A percentile compares a stretch with the other conserved stretches of the same genome.
Conservation (phyloP, 2,888 invertebrate genomes). For the Callinectes sapidus region DNA sequence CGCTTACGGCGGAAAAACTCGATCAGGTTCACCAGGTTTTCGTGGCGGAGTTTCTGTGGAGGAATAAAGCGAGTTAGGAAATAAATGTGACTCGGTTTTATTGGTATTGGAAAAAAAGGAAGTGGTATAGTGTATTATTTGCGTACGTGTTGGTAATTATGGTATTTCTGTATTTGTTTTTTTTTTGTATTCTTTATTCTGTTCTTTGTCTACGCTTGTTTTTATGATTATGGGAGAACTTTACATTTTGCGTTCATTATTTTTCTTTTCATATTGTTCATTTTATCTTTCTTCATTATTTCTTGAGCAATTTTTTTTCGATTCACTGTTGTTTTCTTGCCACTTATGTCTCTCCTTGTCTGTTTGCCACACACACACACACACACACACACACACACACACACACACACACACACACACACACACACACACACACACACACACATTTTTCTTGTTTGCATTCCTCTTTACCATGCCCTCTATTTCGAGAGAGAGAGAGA, state of each 20-base stretch:
- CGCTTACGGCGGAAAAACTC: slow-evolving; percentile 91
- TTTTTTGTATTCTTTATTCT: not conserved
- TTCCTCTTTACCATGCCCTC: too few relatives aligned
- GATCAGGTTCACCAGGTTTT: slow-evolving; percentile 90
- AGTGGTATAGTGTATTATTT: not conserved
- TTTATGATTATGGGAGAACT: not conserved
- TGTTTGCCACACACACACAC: not conserved
- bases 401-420: slow-evolving; percentile 21
- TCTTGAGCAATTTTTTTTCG: too few relatives aligned
- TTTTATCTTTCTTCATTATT: too few relatives aligned
- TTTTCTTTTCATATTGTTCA: too few relatives aligned
- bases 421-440: not conserved
- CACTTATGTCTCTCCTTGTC: too few relatives aligned
- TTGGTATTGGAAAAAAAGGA: not conserved
- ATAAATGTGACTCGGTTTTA: not conserved
- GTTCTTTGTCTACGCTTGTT: not conserved
- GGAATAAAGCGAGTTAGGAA: not conserved
- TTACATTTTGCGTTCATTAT: not conserved
- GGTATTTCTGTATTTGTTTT: too few relatives aligned
- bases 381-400: slow-evolving; percentile 25
- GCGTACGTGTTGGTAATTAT: not conserved
- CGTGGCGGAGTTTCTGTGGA: slow-evolving; percentile 88
- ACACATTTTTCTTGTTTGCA: not conserved
- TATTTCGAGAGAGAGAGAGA: not conserved
- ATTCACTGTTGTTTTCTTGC: too few relatives aligned